These are phyloP conservation scores for Cryptus armator DNA, from an alignment of 2,888 invertebrate genomes.

Conservation along the genomic window DNA sequence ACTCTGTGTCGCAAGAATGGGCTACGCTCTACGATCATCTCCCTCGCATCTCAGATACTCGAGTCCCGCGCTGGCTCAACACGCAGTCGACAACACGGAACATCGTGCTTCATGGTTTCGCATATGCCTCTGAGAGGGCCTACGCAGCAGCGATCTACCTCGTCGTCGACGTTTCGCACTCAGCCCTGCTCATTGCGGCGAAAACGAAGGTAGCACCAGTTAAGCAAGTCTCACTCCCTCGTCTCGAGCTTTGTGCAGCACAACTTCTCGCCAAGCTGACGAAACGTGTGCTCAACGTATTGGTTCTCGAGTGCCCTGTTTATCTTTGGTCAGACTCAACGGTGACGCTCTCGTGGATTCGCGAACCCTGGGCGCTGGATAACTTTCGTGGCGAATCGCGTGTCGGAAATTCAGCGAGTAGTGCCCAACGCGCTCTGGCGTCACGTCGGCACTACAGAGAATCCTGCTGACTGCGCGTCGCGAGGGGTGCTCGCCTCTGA, in stretches of 20 bases:
- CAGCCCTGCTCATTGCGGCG: neutral
- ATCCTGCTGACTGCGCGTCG: constrained; percentile 74
- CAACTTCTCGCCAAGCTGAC: neutral
- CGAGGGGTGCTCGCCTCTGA: constrained; percentile 6
- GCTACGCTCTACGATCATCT: constrained; percentile 34
- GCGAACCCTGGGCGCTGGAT: constrained; percentile 53
- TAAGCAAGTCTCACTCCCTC: neutral
- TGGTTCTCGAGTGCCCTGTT: neutral
- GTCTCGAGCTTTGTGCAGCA: constrained; percentile 12
- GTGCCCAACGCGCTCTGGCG: constrained; percentile 67
- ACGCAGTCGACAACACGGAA: neutral
- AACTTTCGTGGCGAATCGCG: constrained; percentile 73
- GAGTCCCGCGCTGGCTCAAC: constrained; percentile 49
- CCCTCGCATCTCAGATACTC: neutral
- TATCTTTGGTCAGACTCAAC: constrained; percentile 71
- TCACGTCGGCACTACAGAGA: constrained; percentile 69
- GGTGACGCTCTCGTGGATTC: neutral
- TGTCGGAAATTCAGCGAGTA: constrained; percentile 70
- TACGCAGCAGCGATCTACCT: constrained; percentile 61
- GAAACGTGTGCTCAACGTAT: neutral
- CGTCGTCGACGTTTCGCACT: neutral
- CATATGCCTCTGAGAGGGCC: constrained; percentile 56
- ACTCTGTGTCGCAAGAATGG: neutral
- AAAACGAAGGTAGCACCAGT: too few species aligned
- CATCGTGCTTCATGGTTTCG: constrained; percentile 59